Percentiles rank a stretch among this genome's conserved stretches.
phyloP scores from a whole-genome alignment of 2,888 invertebrate genomes.

The Hirtodrosophila trivittata region DNA sequence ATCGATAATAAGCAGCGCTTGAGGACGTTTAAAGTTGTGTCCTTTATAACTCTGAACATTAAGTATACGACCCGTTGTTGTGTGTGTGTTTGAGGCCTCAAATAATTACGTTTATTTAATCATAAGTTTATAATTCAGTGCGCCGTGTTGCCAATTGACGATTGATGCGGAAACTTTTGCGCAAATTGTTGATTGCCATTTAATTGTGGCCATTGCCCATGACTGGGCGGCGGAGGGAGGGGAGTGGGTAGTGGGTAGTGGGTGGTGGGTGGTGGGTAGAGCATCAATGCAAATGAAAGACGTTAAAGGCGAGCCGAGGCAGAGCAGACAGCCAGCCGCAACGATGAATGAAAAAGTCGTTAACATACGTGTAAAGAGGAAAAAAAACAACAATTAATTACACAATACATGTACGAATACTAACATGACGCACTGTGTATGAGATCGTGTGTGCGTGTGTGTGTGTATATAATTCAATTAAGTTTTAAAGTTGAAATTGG shows the following conservation, averaged over 20 bases:
- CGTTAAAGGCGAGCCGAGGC: no score
- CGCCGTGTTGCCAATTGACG: conserved; percentile 14
- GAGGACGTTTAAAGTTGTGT: conserved; percentile 14
- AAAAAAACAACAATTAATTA: conserved; percentile 5
- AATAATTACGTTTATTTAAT: conserved; percentile 42
- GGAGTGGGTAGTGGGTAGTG: no score
- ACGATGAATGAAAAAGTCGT: not conserved
- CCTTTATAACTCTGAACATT: conserved; percentile 10
- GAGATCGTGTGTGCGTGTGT: not conserved
- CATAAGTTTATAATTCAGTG: conserved; percentile 35
- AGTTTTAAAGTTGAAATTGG: conserved; percentile 21
- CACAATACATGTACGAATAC: conserved; percentile 8
- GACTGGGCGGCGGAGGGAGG: no score
- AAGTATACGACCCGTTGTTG: conserved; percentile 7
- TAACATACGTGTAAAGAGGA: not conserved
- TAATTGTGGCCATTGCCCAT: conserved; percentile 41
- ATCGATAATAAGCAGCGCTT: conserved; percentile 10
- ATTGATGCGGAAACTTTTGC: conserved; percentile 35
- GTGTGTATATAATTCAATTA: conserved; percentile 24
- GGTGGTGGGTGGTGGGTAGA: no score
- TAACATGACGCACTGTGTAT: not conserved
- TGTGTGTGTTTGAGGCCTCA: not conserved
- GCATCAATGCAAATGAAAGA: no score
- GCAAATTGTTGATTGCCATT: conserved; percentile 46
- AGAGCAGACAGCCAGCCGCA: no score